Evolutionary conservation across 23 tunicate genomes (phyloP).

Genomic region (Aplidium turbinatum): DNA sequence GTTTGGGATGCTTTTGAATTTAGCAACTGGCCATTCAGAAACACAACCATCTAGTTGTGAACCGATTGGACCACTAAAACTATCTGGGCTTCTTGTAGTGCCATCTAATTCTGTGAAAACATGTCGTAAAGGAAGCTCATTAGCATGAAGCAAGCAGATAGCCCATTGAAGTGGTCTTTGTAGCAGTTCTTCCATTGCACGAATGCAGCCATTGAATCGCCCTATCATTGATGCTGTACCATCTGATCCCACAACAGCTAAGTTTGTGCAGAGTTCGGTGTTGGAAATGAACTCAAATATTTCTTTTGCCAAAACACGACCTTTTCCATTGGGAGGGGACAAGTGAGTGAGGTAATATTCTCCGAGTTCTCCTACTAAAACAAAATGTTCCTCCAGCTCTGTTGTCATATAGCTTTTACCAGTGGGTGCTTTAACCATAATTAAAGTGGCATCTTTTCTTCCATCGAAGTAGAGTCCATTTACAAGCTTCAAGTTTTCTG

Average conservation of each 20-base stretch:
- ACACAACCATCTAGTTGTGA: too few relatives aligned
- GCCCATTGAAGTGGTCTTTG: constrained; percentile 33
- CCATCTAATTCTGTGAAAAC: constrained; percentile 33
- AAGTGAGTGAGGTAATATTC: constrained; percentile 31
- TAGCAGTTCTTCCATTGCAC: constrained; percentile 10
- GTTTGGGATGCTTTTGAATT: too few relatives aligned
- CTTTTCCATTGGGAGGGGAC: constrained; percentile 33
- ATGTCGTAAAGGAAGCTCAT: constrained; percentile 33
- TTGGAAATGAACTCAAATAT: constrained; percentile 11
- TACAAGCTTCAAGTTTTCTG: constrained; percentile 20
- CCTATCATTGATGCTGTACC: constrained; percentile 11
- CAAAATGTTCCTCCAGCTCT: constrained; percentile 27
- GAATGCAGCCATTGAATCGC: constrained; percentile 18
- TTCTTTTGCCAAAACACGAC: constrained; percentile 31
- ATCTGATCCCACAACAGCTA: constrained; percentile 21
- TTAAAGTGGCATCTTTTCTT: constrained; percentile 25
- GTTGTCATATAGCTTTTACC: constrained; percentile 2
- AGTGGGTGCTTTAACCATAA: constrained; percentile 17
- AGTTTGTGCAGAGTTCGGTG: constrained; percentile 21
- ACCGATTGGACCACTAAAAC: too few relatives aligned
- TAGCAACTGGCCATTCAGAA: too few relatives aligned
- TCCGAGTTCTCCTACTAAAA: constrained; percentile 34
- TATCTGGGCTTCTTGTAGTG: constrained; percentile 31
- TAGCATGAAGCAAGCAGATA: constrained; percentile 28
- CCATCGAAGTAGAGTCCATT: constrained; percentile 28